phyloP scores from a whole-genome alignment of 2,113 vertebrate genomes.

The Rostratula benghalensis region DNA sequence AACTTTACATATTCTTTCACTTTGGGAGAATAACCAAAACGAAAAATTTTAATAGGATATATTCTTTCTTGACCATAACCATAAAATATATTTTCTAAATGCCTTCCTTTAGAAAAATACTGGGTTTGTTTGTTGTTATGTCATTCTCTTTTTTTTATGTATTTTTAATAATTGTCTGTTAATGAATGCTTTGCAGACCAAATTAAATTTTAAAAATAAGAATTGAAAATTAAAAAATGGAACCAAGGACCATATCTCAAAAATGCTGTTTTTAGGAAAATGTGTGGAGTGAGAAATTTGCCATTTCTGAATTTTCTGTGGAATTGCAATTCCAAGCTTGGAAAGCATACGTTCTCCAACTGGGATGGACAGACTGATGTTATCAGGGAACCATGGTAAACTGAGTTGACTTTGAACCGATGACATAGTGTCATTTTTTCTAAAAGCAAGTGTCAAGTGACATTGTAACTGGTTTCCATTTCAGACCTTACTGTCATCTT shows the following conservation, averaged over 20 bases:
- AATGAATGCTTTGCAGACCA: background rate
- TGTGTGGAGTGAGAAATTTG: background rate
- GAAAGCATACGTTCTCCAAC: constrained; percentile 10
- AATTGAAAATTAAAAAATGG: background rate
- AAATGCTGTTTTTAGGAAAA: background rate
- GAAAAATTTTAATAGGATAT: background rate
- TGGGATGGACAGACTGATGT: constrained; percentile 8
- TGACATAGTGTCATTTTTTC: background rate
- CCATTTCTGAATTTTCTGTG: background rate
- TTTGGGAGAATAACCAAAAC: background rate
- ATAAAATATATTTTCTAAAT: background rate
- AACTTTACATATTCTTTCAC: background rate
- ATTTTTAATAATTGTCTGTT: background rate
- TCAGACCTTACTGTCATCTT: background rate
- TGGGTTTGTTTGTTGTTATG: background rate
- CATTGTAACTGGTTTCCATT: background rate
- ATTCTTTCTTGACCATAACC: background rate
- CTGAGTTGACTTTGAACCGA: constrained; percentile 32
- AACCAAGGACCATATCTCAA: background rate
- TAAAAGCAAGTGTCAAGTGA: background rate
- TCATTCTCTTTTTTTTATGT: background rate
- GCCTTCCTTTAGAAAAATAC: background rate
- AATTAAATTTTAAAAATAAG: background rate
- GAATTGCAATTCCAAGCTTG: constrained; percentile 27
- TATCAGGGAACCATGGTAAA: constrained; percentile 16